Evolutionary conservation across 2,113 vertebrate genomes (phyloP), one percentile per base, ranked within the genome.

Genomic region (Brachyistius frenatus): DNA sequence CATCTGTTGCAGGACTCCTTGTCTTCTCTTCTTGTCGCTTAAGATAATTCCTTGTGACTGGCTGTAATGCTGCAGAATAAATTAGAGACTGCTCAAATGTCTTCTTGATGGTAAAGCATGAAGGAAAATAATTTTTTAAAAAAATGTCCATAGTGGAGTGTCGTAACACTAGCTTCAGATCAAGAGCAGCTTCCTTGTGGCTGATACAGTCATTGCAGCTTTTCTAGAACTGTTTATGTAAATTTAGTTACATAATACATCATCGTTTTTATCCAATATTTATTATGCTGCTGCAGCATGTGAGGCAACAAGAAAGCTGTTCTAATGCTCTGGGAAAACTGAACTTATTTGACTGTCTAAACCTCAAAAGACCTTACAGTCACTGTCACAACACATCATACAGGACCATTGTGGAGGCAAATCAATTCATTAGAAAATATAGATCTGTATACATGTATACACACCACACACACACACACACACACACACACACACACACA

Each of bases 191-290:
- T 52, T 74, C 50, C 13, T n/a, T 55, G 16, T 14, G 11, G n/a
- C 33, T 8, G 13, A 54, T n/a, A 46, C 33, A 37, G 36, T 60
- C 3, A 11, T 2, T 23, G 36, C 2, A 23, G 47, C n/a, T 81
- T 75, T 57, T 30, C 16, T 58, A 31, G 23, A 71, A 56, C 33
- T 81, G 36, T 60, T 67, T 76, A 60, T 81, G 57, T 54, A 47
- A 65, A 73, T 84, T 16, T 37, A 53, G 46, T 54, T 36, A 44
- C 70, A 66, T 33, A 52, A 39, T 49, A 63, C 16, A 47, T 81
- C 32, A 71, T 63, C 15, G 15, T 62, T 73, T 50, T 67, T 58
- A 44, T 30, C 47, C 32, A 56, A 56, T 37, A 66, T 66, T 72
- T 60, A 55, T 65, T 58, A 50, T 4, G 0, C 9, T 5, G 46